Evolutionary conservation across 2,113 vertebrate genomes (phyloP).

Genomic region (Lasiurus borealis): DNA sequence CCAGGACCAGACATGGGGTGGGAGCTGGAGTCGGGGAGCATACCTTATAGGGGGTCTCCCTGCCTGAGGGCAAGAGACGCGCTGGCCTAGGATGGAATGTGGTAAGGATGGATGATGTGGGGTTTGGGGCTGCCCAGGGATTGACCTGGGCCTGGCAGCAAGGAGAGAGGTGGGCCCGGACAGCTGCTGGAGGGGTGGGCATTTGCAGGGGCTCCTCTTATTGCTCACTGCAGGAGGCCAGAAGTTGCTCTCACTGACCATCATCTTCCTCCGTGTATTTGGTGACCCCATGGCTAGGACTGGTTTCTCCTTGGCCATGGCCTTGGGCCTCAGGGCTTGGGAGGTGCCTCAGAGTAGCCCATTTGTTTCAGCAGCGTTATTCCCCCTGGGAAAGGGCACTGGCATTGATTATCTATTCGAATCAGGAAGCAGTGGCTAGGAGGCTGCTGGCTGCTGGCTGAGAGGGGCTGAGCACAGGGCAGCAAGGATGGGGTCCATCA

Average conservation of each 20-base stretch:
- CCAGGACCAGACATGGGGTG: neutral
- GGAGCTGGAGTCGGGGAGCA: neutral
- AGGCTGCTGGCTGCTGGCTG: neutral
- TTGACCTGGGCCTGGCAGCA: neutral
- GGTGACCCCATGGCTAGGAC: neutral
- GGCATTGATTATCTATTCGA: slow-evolving; percentile 63
- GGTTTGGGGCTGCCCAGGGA: neutral
- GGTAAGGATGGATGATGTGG: neutral
- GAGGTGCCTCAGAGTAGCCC: slow-evolving; percentile 11
- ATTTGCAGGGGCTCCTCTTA: neutral
- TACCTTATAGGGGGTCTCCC: neutral
- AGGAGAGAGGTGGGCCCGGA: neutral
- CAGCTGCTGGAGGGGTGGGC: neutral
- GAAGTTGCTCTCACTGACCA: neutral
- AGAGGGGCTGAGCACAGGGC: neutral
- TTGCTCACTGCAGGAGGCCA: neutral
- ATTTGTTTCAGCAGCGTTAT: slow-evolving; percentile 80
- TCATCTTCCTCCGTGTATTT: neutral
- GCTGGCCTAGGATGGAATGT: neutral
- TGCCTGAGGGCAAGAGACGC: neutral
- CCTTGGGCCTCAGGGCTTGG: neutral
- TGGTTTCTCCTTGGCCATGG: neutral
- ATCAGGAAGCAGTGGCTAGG: slow-evolving; percentile 30
- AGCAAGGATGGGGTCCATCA: neutral
- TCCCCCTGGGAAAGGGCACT: slow-evolving; percentile 60